phyloP scores from a whole-genome alignment of 2,888 invertebrate genomes.

The Aphidoletes aphidimyza region DNA sequence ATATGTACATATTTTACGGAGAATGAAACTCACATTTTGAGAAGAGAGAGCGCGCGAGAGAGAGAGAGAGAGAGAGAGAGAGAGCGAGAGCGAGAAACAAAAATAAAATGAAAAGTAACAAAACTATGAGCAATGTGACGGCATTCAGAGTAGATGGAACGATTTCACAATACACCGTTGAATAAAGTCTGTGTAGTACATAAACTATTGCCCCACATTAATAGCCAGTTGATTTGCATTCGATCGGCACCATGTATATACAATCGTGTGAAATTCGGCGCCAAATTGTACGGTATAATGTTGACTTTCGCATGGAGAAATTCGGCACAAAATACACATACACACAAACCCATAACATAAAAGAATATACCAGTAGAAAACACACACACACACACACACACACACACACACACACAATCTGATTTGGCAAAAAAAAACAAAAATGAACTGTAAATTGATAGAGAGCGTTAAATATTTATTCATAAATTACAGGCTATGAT shows the following conservation, averaged over 20 bases:
- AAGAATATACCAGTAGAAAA: too few species aligned
- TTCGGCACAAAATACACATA: neutral
- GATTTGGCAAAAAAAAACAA: neutral
- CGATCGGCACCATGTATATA: neutral
- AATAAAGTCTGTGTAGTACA: conserved; percentile 2
- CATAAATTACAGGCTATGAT: conserved; percentile 62
- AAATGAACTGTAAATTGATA: neutral
- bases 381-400: too few species aligned
- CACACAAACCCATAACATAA: too few species aligned
- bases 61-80: neutral
- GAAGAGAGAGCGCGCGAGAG: neutral
- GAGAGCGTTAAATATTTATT: neutral
- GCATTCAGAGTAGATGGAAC: conserved; percentile 25
- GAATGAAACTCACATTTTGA: too few species aligned
- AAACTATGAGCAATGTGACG: conserved; percentile 46
- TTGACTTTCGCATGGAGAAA: neutral
- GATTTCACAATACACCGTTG: conserved; percentile 31
- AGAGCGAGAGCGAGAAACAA: neutral
- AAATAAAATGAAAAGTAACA: neutral
- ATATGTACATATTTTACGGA: too few species aligned
- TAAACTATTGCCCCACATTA: conserved; percentile 20
- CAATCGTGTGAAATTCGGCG: conserved; percentile 33
- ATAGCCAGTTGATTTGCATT: neutral
- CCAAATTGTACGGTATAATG: neutral
- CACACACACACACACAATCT: neutral